A percentile compares a stretch with the other conserved stretches of the same genome.
phyloP scores from a whole-genome alignment of 2,113 vertebrate genomes.

The Pitta sordida region DNA sequence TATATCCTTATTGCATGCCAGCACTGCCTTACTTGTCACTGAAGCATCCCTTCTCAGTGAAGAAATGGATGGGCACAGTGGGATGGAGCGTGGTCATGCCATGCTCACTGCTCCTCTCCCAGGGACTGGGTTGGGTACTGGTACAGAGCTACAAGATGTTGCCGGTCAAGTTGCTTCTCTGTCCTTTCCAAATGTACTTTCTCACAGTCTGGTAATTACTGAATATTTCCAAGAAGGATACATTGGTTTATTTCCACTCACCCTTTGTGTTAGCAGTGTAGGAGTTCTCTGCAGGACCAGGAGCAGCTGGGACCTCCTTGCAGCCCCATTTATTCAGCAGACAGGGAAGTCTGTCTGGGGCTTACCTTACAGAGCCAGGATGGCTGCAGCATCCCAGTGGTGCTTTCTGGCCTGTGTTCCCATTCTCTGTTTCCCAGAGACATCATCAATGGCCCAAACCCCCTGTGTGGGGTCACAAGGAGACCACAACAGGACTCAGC shows the following conservation, averaged over 20 bases:
- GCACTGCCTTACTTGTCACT: not conserved
- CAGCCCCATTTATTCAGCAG: fast-evolving
- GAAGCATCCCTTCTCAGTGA: not conserved
- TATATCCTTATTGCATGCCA: not conserved
- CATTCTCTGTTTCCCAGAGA: not conserved
- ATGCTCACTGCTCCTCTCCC: not conserved
- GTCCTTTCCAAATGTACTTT: not conserved
- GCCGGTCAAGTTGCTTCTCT: not conserved
- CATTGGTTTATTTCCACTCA: not conserved
- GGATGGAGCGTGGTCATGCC: fast-evolving
- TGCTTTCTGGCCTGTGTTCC: fast-evolving
- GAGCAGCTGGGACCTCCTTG: not conserved
- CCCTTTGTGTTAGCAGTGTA: not conserved
- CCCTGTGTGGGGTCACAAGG: not conserved
- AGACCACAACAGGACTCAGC: not conserved
- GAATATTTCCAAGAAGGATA: not conserved
- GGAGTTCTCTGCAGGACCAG: not conserved
- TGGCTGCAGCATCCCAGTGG: not conserved
- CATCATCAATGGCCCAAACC: not conserved
- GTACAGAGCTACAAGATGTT: not conserved
- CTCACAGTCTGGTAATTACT: not conserved
- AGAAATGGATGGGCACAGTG: not conserved
- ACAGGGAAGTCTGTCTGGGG: not conserved
- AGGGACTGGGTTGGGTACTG: fast-evolving
- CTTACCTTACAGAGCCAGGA: not conserved